Conservation (phyloP, 2,888 invertebrate genomes). For the Philhelius pedissequus region DNA sequence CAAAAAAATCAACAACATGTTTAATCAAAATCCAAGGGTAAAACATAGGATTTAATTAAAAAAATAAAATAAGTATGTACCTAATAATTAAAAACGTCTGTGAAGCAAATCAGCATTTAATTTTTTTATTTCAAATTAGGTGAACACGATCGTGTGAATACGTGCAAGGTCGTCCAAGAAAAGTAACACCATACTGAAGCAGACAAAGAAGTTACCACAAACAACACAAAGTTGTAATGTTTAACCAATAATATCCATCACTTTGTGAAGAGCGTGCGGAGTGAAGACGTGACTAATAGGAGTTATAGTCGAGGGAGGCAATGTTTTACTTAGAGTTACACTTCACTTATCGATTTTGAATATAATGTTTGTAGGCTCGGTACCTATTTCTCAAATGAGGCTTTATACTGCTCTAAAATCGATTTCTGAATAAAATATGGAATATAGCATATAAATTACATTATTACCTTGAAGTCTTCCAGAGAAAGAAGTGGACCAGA, state of each 20-base stretch:
- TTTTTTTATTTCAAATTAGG: not conserved
- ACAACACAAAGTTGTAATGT: not conserved
- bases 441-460: constrained; percentile 1
- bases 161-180: constrained; percentile 31
- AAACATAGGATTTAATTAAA: not conserved
- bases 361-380: too few species aligned
- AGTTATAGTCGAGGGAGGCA: not conserved
- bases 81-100: constrained; percentile 22
- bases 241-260: not conserved
- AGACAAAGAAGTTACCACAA: constrained; percentile 1
- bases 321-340: not conserved
- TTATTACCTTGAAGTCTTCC: not conserved
- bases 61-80: not conserved
- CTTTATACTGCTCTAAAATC: not conserved
- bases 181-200: constrained; percentile 10
- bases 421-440: not conserved
- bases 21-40: not conserved
- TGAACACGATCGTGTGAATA: constrained; percentile 21
- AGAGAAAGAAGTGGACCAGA: not conserved
- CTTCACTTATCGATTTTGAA: not conserved
- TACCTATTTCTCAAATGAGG: not conserved
- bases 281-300: not conserved
- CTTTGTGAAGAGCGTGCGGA: not conserved
- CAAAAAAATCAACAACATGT: not conserved
- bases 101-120: constrained; percentile 19